Conservation (phyloP, 2,888 invertebrate genomes). For the Netelia fuscicornis region DNA sequence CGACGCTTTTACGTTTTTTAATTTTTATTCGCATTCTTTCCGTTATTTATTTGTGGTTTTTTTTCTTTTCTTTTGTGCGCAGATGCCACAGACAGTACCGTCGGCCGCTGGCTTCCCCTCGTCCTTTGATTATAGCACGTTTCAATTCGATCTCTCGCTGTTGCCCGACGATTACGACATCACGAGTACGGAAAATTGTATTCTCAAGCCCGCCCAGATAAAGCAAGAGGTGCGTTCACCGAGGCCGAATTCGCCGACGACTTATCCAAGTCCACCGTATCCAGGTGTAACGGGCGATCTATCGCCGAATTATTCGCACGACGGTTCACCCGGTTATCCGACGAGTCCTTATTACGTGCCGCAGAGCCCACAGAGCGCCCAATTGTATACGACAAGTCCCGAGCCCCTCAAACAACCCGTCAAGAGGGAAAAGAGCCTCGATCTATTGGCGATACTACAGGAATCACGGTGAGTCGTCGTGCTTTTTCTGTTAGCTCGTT, state of each 20-base stretch:
- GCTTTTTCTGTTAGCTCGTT: background rate
- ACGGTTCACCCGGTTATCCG: conserved; percentile 83
- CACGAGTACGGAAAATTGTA: conserved; percentile 79
- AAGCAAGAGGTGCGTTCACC: conserved; percentile 86
- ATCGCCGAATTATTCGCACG: conserved; percentile 82
- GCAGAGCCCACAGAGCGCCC: conserved; percentile 83
- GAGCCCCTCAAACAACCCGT: conserved; percentile 81
- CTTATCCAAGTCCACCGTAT: conserved; percentile 81
- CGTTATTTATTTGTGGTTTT: conserved; percentile 13
- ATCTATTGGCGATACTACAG: conserved; percentile 82
- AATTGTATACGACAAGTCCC: conserved; percentile 82
- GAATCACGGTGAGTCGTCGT: conserved; percentile 80
- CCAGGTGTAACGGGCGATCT: conserved; percentile 76
- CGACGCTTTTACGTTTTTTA: background rate
- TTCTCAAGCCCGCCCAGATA: conserved; percentile 84
- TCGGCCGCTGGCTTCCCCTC: conserved; percentile 90
- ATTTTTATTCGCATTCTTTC: background rate
- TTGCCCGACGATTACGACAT: conserved; percentile 87
- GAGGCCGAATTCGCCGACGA: conserved; percentile 80
- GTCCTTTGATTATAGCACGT: conserved; percentile 89
- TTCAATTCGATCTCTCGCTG: conserved; percentile 90
- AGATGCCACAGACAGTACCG: conserved; percentile 95
- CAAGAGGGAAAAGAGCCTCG: conserved; percentile 83
- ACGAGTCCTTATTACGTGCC: conserved; percentile 83
- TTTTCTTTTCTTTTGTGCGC: conserved; percentile 81